Base-by-base conservation (phyloP, 2,888 invertebrate species). In the Agapetus fuscipes region DNA sequence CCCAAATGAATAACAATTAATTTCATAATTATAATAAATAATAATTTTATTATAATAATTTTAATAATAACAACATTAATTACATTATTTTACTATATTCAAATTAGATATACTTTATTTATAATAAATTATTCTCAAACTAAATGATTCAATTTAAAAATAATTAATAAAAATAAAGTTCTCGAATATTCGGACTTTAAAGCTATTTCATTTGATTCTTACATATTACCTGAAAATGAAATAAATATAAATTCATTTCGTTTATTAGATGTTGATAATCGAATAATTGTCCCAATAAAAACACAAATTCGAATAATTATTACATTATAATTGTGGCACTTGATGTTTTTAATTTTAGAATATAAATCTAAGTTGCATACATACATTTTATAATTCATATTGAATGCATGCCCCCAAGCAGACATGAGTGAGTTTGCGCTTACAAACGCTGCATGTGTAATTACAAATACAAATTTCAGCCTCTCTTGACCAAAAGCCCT, bases 191-290 rank as follows among this genome's bases (percentile, higher is more conserved):
- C 74, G 34, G 74, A 78, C 55, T 78, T 77, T 55, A 52, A 61
- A 52, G 61, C 66, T 55, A 60, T 73, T 55, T 68, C 71, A 66
- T 77, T 76, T 66, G 72, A 78, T 48, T 76, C 74, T 4, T 78
- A 72, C 57, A 77, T 78, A 72, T 66, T 69, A 10, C 66, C 70
- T 38, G 57, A 59, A 24, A 56, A 59, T 51, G 57, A 64, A 54
- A 45, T 68, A 55, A 46, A 51, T 9, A 16, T 15, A 3, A 58
- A 62, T 53, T 59, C 58, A 39, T 76, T 77, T 54, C 77, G 77
- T 0, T 50, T 77, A 55, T 56, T 79, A 64, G 76, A 78, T 59
- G 77, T 76, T 0, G 76, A 78, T 63, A 78, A 79, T 53, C 74
- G 72, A 51, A 58, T 74, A 54, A 52, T 72, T 50, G 37, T 78